Evolutionary conservation across 64 coral and sea anemone species (phyloP).

Genomic region (Trachythela sp.): DNA sequence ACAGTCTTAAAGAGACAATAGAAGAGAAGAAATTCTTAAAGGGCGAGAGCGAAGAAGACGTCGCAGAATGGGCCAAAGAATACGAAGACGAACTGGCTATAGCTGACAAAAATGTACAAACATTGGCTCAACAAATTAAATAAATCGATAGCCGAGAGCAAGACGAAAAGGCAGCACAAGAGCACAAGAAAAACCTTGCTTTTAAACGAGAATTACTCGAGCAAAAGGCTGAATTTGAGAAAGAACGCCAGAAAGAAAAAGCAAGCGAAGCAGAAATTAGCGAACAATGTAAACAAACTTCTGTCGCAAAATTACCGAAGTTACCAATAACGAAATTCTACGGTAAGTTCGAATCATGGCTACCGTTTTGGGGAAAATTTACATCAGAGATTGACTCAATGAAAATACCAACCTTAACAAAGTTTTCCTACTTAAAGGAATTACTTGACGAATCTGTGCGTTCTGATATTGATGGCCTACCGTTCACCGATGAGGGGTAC

Average conservation of each 20-base stretch:
- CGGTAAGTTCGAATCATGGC: slow-evolving; percentile 49
- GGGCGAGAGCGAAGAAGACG: slow-evolving; percentile 50
- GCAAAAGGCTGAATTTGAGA: slow-evolving; percentile 31
- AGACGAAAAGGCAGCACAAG: not conserved
- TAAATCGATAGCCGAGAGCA: slow-evolving; percentile 4
- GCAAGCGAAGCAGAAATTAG: not conserved
- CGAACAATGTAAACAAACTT: slow-evolving; percentile 15
- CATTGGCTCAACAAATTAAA: not conserved
- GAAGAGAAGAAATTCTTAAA: slow-evolving; percentile 51
- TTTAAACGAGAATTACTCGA: slow-evolving; percentile 33
- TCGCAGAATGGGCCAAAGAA: slow-evolving; percentile 14
- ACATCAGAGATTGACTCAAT: slow-evolving; percentile 22
- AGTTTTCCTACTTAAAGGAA: too few species aligned
- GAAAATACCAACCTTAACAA: too few species aligned
- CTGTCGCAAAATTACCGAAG: slow-evolving; percentile 49
- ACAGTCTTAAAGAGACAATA: slow-evolving; percentile 9
- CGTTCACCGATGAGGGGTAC: too few species aligned
- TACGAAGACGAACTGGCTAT: slow-evolving; percentile 25
- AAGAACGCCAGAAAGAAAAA: slow-evolving; percentile 8
- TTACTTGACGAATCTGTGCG: too few species aligned
- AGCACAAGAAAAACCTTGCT: slow-evolving; percentile 7
- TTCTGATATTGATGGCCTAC: too few species aligned
- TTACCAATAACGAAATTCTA: slow-evolving; percentile 45
- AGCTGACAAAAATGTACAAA: not conserved
- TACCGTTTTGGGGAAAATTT: slow-evolving; percentile 55